Conservation (phyloP, 2,113 vertebrate species). For the Phocoena sinus region DNA sequence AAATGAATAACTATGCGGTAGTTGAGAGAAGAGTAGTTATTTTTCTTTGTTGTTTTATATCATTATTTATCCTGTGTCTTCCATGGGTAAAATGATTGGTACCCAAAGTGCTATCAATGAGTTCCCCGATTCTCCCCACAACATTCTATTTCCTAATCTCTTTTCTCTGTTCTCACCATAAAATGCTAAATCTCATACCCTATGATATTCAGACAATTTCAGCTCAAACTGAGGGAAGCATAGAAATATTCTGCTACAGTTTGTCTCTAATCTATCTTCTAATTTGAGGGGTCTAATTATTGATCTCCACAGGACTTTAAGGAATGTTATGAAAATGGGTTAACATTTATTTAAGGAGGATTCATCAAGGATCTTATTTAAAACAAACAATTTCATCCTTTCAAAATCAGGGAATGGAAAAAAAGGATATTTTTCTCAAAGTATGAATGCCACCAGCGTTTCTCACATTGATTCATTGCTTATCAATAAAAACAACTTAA, state of each 20-base stretch:
- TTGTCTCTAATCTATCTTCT: slow-evolving; percentile 31
- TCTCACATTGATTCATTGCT: slow-evolving; percentile 78
- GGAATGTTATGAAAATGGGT: slow-evolving; percentile 33
- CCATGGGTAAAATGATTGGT: not conserved
- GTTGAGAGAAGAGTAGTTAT: not conserved
- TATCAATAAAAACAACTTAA: slow-evolving; percentile 82
- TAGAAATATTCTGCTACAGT: not conserved
- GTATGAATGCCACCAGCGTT: slow-evolving; percentile 71
- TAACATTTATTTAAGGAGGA: slow-evolving; percentile 7
- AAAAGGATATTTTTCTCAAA: slow-evolving; percentile 68
- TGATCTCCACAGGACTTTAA: slow-evolving; percentile 45
- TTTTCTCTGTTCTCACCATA: not conserved
- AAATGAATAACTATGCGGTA: not conserved
- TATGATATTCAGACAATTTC: not conserved
- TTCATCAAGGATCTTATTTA: slow-evolving; percentile 66
- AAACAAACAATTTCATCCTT: slow-evolving; percentile 72
- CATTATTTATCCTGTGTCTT: not conserved
- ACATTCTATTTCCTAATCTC: not conserved
- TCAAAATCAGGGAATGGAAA: slow-evolving; percentile 64
- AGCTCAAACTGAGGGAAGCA: slow-evolving; percentile 17
- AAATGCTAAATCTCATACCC: slow-evolving; percentile 3
- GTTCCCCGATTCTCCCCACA: not conserved
- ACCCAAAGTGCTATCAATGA: not conserved
- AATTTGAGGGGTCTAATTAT: slow-evolving; percentile 27
- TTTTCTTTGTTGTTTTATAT: not conserved